Evolutionary conservation across 2,113 vertebrate genomes (phyloP), one percentile per base, ranked within the genome.

Genomic region (Tor tambroides): DNA sequence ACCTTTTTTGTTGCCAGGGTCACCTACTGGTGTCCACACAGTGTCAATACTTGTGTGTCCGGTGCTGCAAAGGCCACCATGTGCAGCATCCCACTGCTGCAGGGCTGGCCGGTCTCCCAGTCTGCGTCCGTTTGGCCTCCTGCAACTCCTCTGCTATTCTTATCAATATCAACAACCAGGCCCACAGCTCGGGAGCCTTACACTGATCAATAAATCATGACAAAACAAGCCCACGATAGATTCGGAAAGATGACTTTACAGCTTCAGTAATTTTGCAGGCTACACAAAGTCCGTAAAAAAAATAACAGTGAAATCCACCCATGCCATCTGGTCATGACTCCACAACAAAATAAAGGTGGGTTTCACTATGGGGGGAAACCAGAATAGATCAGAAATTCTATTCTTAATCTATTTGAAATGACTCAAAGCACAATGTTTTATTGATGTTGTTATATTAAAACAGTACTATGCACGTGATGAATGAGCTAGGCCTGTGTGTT

Each of bases 31-130:
- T 61, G 86, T 88, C 87, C 86, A 86, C 92, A 91, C 81, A 88
- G 84, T 90, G 88, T 89, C 80, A 86, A 86, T 85, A 88, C 88
- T 91, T 84, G 87, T 91, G 74, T 83, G 89, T 88, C 89, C 83
- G 85, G 89, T 88, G 90, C 92, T 92, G 93, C 91, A 93, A 92
- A 93, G 92, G 91, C 90, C 92, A 90, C 89, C 46, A 41, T 87
- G 89, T 90, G 90, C 89, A 89, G 86, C 67, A 72, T 83, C 82
- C 89, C 88, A 87, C 90, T 93, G 91, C 93, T 94, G 95, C 94
- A 94, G 93, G 91, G 92, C 90, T 94, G 93, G 93, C 93, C 91
- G 90, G 89, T 88, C 92, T 93, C 93, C 94, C 92, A 94, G 86
- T 90, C 81, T 85, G 79, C 79, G 76, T 87, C 81, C 84, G 87